Evolutionary conservation across 2,797 vertebrate species (phyloP), one percentile per base, ranked within the genome.

Genomic region (Macropodus opercularis): DNA sequence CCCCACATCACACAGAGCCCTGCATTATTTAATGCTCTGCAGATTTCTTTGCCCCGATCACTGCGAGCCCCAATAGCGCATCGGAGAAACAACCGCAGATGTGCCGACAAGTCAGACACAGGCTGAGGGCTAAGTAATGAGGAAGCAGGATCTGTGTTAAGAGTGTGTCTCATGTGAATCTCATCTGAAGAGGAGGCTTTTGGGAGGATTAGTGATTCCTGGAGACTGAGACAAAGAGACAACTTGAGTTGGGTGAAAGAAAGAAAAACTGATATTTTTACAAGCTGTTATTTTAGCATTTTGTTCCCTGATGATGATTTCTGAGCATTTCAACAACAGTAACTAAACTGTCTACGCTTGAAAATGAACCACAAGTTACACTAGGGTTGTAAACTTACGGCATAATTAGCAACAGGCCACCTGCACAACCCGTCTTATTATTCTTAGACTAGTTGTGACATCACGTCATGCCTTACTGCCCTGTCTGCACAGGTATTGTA

Each of bases 1-100:
- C 61, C 72, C 69, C 72, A 82, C 75, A 82, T 88, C 79, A 76
- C 43, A 85, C 64, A 34, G 47, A 71, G 40, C 47, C 5, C 59
- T 90, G 75, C 85, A 91, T 87, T 90, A 89, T 90, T 88, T 79
- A 90, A 83, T 58, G 72, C 61, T 54, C 59, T 71, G 74, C 75
- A 79, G 71, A 81, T 77, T 72, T 59, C 54, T 62, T 47, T 70
- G 66, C 60, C 61, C 63, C 35, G 51, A 69, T 48, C 56, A 52
- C 66, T 50, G 59, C 62, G 62, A 71, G 67, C 71, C 64, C 79
- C 54, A 63, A 75, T 22, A 78, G 26, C 63, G 69, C 46, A 75
- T 64, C 35, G 75, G 60, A 78, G 34, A 40, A 64, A 21, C 31
- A 68, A 36, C 31, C 44, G 57, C 48, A 47, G 53, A 67, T 24